Evolutionary conservation across 2,888 invertebrate genomes (phyloP), one percentile per base, ranked within the genome.

Genomic region (Trissolcus brochymenae): DNA sequence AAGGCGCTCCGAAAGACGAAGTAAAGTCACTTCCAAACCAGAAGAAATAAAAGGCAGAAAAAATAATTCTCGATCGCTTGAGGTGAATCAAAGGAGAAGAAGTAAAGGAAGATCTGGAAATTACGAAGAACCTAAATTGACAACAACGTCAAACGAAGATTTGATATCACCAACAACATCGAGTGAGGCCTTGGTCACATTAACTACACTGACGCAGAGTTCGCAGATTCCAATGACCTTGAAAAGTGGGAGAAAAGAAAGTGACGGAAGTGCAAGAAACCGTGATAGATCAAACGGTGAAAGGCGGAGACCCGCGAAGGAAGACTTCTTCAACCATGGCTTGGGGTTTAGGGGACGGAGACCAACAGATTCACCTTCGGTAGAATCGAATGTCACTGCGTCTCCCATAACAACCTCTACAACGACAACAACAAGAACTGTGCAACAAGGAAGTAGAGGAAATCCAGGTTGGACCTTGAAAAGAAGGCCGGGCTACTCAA

Each of bases 381-480:
- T 60, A 25, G 64, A 61, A 61, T 13, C 40, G n/a, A 49, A 65
- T 4, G n/a, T 59, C 13, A 53, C 67, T 7, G 53, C 54, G 9
- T 50, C 40, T 16, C 55, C 65, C 51, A 59, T 54, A 19, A 53
- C 70, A 7, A 55, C 59, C 4, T 62, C 74, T 35, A 66, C 62
- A 4, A 57, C 75, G 16, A 54, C 71, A 1, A 16, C 81, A 2
- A 62, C 70, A 6, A 21, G 67, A 54, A 72, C 77, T 4, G 51
- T 14, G 3, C 78, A 65, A 6, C 40, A 61, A 9, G 43, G 72
- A 14, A 53, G 53, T 2, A 79, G 82, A 2, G 86, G 84, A 19
- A 85, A 84, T 81, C 83, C 85, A 3, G 87, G 87, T 1, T 86
- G 88, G 87, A 86, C 85, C 0, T 79, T 87, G n/a, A 84, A 82